Percentiles rank a stretch among this genome's conserved stretches.
Conservation (phyloP, 2,113 vertebrate genomes). For the Lamprotornis superbus region DNA sequence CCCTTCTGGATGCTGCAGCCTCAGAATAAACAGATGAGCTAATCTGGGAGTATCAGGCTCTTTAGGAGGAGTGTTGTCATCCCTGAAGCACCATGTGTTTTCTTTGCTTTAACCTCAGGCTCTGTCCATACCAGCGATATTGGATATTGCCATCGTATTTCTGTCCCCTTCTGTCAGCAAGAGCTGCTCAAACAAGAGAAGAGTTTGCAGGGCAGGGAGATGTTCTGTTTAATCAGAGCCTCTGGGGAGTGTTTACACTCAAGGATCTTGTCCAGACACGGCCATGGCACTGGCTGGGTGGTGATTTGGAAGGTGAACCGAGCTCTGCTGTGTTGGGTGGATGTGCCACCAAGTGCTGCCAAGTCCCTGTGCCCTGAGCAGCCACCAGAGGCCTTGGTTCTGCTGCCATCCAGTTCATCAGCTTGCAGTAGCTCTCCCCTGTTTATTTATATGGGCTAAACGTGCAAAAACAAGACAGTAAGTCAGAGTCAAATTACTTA, state of each 20-base stretch:
- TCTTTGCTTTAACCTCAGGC: neutral
- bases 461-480: neutral
- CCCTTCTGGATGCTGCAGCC: neutral
- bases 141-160: neutral
- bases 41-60: neutral
- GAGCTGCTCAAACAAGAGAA: neutral
- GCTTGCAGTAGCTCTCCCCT: neutral
- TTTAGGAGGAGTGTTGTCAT: neutral
- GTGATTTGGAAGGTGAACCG: neutral
- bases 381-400: neutral
- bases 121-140: neutral
- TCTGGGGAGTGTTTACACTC: neutral
- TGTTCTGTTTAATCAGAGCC: neutral
- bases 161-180: neutral
- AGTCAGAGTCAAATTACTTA: slow-evolving; percentile 57
- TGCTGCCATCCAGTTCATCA: neutral
- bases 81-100: neutral
- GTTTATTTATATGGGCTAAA: slow-evolving; percentile 17
- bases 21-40: neutral
- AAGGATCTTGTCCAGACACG: neutral
- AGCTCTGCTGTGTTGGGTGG: neutral
- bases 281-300: neutral
- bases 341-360: neutral
- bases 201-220: neutral
- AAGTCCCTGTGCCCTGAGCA: neutral